Conservation (phyloP, 2,113 vertebrate species). For the Ptyas mucosa region DNA sequence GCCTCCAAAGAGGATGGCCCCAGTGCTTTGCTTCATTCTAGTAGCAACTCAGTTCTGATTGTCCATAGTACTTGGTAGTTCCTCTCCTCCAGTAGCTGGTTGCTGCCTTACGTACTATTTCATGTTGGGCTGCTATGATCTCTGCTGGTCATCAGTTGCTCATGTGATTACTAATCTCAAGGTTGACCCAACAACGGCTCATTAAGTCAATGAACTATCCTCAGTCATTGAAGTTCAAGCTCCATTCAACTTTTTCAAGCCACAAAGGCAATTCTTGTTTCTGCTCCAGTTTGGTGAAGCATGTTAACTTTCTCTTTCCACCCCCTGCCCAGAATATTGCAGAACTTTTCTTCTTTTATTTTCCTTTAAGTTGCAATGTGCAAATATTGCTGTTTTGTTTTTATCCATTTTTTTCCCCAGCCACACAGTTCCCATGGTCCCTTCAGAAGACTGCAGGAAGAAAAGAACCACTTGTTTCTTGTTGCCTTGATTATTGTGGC, state of each 20-base stretch:
- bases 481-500: background rate
- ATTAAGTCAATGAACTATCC: background rate
- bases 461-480: background rate
- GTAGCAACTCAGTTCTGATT: background rate
- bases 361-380: background rate
- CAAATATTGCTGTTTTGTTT: background rate
- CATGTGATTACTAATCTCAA: background rate
- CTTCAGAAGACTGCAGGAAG: background rate
- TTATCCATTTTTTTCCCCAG: background rate
- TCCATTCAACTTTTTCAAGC: background rate
- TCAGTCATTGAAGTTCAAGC: background rate
- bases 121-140: background rate
- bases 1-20: background rate
- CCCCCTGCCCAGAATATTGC: background rate
- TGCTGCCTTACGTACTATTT: background rate
- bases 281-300: background rate
- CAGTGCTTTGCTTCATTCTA: background rate
- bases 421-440: background rate
- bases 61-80: background rate
- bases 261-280: background rate
- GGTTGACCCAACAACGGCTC: background rate
- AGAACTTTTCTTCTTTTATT: background rate
- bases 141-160: background rate
- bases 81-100: background rate
- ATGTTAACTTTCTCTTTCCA: background rate